Evolutionary conservation across 1,140 invertebrate species (phyloP), one percentile per base, ranked within the genome.

Genomic region (Diabrotica undecimpunctata): DNA sequence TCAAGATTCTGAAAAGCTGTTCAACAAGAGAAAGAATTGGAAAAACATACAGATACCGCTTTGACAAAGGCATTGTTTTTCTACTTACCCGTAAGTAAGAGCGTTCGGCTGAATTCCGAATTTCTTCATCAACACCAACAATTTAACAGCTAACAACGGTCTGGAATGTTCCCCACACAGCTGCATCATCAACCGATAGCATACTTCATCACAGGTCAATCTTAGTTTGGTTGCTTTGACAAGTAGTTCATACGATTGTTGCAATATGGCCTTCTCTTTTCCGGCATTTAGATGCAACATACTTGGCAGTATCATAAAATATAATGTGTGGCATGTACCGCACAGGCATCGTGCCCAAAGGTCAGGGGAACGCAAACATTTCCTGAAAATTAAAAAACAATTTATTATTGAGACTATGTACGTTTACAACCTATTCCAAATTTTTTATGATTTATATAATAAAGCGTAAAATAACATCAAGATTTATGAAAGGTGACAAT

Each of bases 181-280:
- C 80, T 99, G 95, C 93, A 99, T 98, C 88, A 99, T 92, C 37
- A 98, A 92, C 70, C 97, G 85, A 79, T 98, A 99, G 80, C 96
- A 98, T 61, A 98, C 91, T 85, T 99, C 96, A 83, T 98, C 96
- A 75, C 92, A 92, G 13, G 92, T 90, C 54, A 97, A 85, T 71
- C 88, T 84, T 35, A 88, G 81, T 66, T 91, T 89, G 66, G 94
- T 92, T 78, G 96, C 93, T 71, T 88, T 87, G 46, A 91, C 88
- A 52, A 98, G 81, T 9, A 97, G 82, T 73, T 96, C 92, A 75
- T 93, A 96, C 5, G 95, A 94, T 57, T 88, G 84, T 54, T 91
- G 86, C 50, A 98, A 79, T 8, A 93, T 89, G 6, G 91, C 88
- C 62, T 88, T 86, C 71, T 91, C 87, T 78, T 90, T 88, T 77